Evolutionary conservation across 2,113 vertebrate species (phyloP), one percentile per base, ranked within the genome.

Genomic region (Callaeas wilsoni): DNA sequence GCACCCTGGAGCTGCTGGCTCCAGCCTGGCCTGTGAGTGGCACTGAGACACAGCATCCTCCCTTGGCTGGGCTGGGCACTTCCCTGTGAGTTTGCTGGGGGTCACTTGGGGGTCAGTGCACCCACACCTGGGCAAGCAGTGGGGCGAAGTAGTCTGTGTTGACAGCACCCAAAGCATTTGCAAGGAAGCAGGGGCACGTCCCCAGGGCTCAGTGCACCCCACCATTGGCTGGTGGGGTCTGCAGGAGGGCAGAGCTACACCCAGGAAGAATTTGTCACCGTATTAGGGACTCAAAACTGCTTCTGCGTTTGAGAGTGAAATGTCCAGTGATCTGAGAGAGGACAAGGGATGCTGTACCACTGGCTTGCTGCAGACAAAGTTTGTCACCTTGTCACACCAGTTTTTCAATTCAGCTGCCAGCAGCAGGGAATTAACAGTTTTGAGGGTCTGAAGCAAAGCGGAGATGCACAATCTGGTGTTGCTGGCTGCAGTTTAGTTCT

Each of bases 221-320:
- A 4, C 39, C 22, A 0, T 7, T 22, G 15, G 33, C 65, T 64
- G 60, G 21, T 27, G 49, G 10, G 49, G 16, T 35, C 29, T 78
- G 53, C 32, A 10, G 19, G 55, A 80, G 19, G 30, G 13, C 75
- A 41, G 26, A 89, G 26, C 14, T 49, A 16, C 16, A 26, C 35
- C 17, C 18, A 3, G 5, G 46, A 74, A n/a, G 25, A n/a, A 30
- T 56, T 70, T 14, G n/a, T 37, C 46, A 12, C 35, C 0, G 0
- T 23, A 16, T 35, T 14, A 29, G 41, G 9, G 27, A n/a, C 53
- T 80, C 1, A 0, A 52, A 22, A 22, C 16, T 30, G 2, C 47
- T 39, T 50, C 41, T 53, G 44, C 29, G 15, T 59, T 67, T 93
- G 65, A 77, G 60, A 81, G 53, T 4, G 4, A 35, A 37, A 14